These are phyloP conservation scores for Atlantisia rogersi DNA, from an alignment of 2,113 vertebrate genomes.

Conservation along the genomic window DNA sequence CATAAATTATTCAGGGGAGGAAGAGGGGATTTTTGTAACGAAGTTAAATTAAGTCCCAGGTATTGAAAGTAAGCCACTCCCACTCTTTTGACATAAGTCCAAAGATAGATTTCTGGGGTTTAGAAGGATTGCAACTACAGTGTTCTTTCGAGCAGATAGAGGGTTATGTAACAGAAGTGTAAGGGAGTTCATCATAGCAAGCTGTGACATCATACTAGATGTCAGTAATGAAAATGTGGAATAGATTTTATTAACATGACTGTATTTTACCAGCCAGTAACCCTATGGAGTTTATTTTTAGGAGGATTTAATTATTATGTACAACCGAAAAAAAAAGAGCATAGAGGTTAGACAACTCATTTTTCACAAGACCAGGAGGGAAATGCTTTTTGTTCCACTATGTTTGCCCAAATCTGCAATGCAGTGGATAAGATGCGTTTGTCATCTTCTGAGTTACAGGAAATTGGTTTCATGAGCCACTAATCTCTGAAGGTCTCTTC, in stretches of 20 bases:
- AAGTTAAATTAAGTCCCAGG: background rate
- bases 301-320: background rate
- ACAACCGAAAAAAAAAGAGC: background rate
- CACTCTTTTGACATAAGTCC: background rate
- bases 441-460: background rate
- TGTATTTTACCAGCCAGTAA: background rate
- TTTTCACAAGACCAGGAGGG: background rate
- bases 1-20: accelerated
- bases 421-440: background rate
- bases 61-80: background rate
- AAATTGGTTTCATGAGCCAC: background rate
- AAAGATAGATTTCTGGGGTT: background rate
- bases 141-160: background rate
- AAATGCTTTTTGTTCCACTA: background rate
- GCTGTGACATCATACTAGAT: background rate
- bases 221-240: background rate
- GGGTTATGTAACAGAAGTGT: background rate
- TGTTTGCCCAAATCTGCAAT: background rate
- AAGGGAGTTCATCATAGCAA: background rate
- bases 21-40: background rate
- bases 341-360: background rate
- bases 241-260: background rate
- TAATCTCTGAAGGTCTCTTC: background rate
- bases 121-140: background rate
- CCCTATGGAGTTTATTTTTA: background rate